Percentiles rank a stretch among this genome's conserved stretches.
phyloP scores from a whole-genome alignment of 2,113 vertebrate genomes.

The Colistium nudipinnis region DNA sequence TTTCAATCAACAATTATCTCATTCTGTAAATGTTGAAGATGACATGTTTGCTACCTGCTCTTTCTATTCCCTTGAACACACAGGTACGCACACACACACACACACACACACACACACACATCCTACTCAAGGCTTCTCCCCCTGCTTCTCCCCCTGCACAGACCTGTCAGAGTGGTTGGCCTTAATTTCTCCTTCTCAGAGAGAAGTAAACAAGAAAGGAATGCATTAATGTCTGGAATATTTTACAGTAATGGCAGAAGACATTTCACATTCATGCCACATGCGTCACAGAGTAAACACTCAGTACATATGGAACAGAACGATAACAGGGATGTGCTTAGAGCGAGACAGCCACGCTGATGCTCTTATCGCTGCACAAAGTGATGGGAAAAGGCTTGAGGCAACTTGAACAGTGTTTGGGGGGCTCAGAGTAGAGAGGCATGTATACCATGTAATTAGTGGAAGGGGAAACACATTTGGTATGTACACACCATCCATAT shows the following conservation, averaged over 20 bases:
- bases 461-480: constrained; percentile 44
- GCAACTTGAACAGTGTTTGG: constrained; percentile 20
- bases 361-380: constrained; percentile 32
- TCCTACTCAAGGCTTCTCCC: too few relatives aligned
- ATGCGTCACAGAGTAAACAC: neutral
- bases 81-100: constrained; percentile 10
- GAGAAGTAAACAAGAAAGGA: neutral
- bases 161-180: constrained; percentile 28
- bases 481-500: constrained; percentile 55
- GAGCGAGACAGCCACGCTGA: neutral
- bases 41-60: neutral
- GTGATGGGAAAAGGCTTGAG: constrained; percentile 25
- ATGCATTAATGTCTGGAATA: constrained; percentile 34
- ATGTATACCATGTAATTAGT: constrained; percentile 39
- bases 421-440: constrained; percentile 5
- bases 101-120: constrained; percentile 19
- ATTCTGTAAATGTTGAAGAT: neutral
- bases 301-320: constrained; percentile 21
- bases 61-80: too few relatives aligned
- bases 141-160: neutral
- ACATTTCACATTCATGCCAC: constrained; percentile 17
- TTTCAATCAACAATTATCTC: neutral
- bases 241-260: neutral
- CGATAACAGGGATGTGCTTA: constrained; percentile 39
- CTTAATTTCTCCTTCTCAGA: constrained; percentile 18